Conservation (phyloP, 2,888 invertebrate genomes). For the Autographa pulchrina region DNA sequence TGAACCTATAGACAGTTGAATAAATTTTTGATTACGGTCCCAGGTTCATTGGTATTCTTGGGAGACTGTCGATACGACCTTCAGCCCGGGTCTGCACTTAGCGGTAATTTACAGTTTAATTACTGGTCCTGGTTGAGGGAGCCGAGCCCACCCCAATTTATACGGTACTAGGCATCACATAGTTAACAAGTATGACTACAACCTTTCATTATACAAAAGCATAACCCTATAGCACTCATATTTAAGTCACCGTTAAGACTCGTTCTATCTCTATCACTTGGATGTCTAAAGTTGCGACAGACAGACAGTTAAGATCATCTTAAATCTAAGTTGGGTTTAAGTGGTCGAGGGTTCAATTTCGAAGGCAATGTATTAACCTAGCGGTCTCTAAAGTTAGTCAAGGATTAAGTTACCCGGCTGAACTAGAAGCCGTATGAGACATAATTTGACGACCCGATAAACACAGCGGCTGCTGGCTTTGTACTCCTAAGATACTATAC, state of each 20-base stretch:
- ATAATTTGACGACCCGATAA: slow-evolving; percentile 10
- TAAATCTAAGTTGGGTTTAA: background rate
- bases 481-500: background rate
- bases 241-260: background rate
- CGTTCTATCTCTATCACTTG: background rate
- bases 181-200: slow-evolving; percentile 52
- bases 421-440: slow-evolving; percentile 5
- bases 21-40: slow-evolving; percentile 80
- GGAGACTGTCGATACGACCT: slow-evolving; percentile 80
- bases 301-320: background rate
- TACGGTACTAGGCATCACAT: slow-evolving; percentile 54
- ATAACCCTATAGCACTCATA: slow-evolving; percentile 12
- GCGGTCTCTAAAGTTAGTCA: slow-evolving; percentile 2
- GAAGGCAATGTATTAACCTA: slow-evolving; percentile 7
- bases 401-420: slow-evolving; percentile 8
- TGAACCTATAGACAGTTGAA: slow-evolving; percentile 57
- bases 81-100: slow-evolving; percentile 81
- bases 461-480: slow-evolving; percentile 1
- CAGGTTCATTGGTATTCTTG: slow-evolving; percentile 83
- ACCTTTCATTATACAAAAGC: slow-evolving; percentile 52
- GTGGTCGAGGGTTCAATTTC: background rate
- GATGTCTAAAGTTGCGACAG: background rate
- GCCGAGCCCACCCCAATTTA: slow-evolving; percentile 66
- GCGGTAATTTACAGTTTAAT: slow-evolving; percentile 87
- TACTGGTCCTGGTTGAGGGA: slow-evolving; percentile 72